Conservation (phyloP, 2,797 vertebrate genomes). For the Etheostoma nigrum region DNA sequence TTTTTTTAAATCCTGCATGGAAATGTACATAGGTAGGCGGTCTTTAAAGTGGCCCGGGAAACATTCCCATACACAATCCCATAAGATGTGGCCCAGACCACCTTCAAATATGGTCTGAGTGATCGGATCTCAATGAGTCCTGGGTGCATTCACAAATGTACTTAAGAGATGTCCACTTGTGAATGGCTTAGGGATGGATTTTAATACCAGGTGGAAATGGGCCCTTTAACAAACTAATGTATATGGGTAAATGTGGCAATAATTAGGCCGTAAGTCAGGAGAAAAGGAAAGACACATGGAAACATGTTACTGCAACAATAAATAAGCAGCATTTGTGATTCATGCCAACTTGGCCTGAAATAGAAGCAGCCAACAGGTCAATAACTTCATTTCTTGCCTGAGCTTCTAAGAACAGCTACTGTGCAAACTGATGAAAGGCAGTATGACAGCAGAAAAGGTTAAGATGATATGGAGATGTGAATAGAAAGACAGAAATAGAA, state of each 20-base stretch:
- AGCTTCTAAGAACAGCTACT: conserved; percentile 65
- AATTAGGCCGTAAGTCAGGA: background rate
- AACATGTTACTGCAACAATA: conserved; percentile 45
- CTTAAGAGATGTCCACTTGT: no score
- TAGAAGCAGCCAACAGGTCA: conserved; percentile 73
- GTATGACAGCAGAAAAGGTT: conserved; percentile 54
- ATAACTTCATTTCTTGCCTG: conserved; percentile 70
- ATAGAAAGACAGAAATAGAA: conserved; percentile 56
- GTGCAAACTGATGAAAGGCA: conserved; percentile 65
- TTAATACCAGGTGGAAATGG: no score
- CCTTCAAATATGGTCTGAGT: no score
- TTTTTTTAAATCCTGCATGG: no score
- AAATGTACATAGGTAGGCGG: no score
- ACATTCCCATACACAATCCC: no score
- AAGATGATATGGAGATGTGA: conserved; percentile 9
- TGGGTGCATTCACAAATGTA: no score
- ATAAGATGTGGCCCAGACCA: no score
- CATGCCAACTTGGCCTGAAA: conserved; percentile 66
- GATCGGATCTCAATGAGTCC: no score
- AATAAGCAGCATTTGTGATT: conserved; percentile 66
- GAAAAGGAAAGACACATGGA: background rate
- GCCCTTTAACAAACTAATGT: background rate
- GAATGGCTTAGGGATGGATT: no score
- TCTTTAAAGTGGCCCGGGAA: no score
- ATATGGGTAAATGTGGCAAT: background rate